Percentiles rank a stretch among this genome's conserved stretches.
These are phyloP conservation scores for Lissonota sp. DNA, from an alignment of 2,888 invertebrate genomes.

Conservation along the genomic window DNA sequence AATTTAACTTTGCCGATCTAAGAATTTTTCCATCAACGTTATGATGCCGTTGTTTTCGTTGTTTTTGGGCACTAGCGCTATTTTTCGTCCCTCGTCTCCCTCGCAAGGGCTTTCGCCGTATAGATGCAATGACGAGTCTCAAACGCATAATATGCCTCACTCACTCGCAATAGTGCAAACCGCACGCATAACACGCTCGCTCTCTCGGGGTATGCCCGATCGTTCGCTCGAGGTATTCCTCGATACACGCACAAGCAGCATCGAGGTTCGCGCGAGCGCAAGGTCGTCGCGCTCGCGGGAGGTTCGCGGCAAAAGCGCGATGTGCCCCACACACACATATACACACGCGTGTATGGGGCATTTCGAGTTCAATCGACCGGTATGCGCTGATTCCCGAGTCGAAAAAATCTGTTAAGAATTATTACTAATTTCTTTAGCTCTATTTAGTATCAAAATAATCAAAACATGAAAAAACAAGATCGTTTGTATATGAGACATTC, in stretches of 20 bases:
- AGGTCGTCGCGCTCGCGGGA: conserved; percentile 64
- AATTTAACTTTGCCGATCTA: no score
- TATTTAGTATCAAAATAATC: no score
- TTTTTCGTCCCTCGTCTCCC: conserved; percentile 54
- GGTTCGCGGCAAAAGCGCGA: conserved; percentile 53
- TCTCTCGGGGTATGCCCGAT: neutral
- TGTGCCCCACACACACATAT: conserved; percentile 3
- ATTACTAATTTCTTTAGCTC: no score
- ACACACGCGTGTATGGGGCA: neutral
- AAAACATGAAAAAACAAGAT: no score
- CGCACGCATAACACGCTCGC: neutral
- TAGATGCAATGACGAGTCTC: no score
- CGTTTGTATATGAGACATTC: no score
- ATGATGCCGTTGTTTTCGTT: conserved; percentile 21
- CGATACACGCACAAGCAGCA: neutral
- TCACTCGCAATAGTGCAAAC: no score
- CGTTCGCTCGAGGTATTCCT: neutral
- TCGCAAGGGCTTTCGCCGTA: conserved; percentile 28
- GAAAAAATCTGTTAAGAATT: no score
- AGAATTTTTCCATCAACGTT: no score
- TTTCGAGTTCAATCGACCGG: no score
- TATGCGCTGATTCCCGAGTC: no score
- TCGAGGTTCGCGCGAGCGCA: conserved; percentile 8
- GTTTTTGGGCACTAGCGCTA: conserved; percentile 51
- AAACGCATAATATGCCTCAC: neutral